phyloP scores from a whole-genome alignment of 2,888 invertebrate species.

The Elaeidobius kamerunicus region DNA sequence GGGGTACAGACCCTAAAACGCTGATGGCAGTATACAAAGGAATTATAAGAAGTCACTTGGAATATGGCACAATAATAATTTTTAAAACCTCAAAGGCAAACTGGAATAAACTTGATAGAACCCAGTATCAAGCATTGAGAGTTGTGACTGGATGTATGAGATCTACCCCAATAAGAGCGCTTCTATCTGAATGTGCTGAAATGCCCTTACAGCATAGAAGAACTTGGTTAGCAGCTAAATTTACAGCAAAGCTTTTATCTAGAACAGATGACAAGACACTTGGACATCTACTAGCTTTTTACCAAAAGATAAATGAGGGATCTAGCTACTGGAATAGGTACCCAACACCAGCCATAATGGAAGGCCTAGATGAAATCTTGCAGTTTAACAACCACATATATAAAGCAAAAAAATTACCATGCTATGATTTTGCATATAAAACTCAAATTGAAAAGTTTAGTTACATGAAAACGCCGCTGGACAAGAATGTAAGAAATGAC shows the following conservation, averaged over 20 bases:
- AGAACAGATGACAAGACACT: neutral
- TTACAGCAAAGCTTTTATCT: neutral
- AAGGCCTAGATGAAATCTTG: neutral
- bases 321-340: neutral
- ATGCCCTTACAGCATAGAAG: neutral
- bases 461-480: too few relatives aligned
- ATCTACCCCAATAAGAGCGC: neutral
- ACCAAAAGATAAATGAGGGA: too few relatives aligned
- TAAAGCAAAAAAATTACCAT: neutral
- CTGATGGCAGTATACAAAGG: neutral
- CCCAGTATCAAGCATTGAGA: neutral
- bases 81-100: neutral
- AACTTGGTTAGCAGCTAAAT: neutral
- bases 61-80: neutral
- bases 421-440: too few relatives aligned
- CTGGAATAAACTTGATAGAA: conserved; percentile 2
- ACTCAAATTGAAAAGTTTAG: neutral
- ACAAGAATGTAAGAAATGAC: neutral
- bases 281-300: neutral
- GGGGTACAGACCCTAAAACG: conserved; percentile 1
- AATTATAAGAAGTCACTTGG: neutral
- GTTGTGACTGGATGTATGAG: neutral
- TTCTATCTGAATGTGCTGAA: neutral
- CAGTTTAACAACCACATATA: neutral
- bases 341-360: neutral